Evolutionary conservation across 1,140 invertebrate species (phyloP).

Genomic region (Megalonaias nervosa): DNA sequence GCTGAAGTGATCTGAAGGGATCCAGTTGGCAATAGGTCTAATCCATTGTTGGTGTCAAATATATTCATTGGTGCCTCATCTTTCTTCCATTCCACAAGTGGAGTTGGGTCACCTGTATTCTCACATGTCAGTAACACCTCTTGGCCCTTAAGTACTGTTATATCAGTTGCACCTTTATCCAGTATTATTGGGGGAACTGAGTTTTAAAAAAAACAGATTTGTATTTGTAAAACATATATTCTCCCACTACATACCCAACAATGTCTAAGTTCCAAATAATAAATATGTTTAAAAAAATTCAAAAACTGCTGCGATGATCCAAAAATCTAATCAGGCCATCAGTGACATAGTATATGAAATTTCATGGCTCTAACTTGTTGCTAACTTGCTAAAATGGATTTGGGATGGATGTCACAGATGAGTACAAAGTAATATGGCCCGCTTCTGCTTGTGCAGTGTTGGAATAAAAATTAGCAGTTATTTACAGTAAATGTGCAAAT

Average conservation of each 20-base stretch:
- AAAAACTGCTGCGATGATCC: too few relatives aligned
- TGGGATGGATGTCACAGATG: too few relatives aligned
- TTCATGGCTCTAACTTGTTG: too few relatives aligned
- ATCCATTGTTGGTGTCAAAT: slow-evolving; percentile 35
- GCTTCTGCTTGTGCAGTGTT: too few relatives aligned
- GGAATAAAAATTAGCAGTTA: too few relatives aligned
- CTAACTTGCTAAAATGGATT: too few relatives aligned
- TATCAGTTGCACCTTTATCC: slow-evolving; percentile 86
- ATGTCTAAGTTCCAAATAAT: not conserved
- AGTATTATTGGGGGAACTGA: slow-evolving; percentile 90
- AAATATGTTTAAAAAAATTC: too few relatives aligned
- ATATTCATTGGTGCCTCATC: slow-evolving; percentile 57
- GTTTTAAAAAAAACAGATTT: slow-evolving; percentile 33
- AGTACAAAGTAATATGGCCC: too few relatives aligned
- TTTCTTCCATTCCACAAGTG: slow-evolving; percentile 67
- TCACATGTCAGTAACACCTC: slow-evolving; percentile 70
- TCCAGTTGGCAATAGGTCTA: slow-evolving; percentile 41
- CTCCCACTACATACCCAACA: not conserved
- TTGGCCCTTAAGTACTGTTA: slow-evolving; percentile 90
- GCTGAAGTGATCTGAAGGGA: slow-evolving; percentile 49
- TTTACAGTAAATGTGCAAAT: too few relatives aligned
- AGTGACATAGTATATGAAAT: too few relatives aligned
- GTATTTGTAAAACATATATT: not conserved
- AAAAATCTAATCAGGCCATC: too few relatives aligned
- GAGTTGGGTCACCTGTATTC: slow-evolving; percentile 72